A percentile compares a stretch with the other conserved stretches of the same genome.
phyloP scores from a whole-genome alignment of 1,140 invertebrate species.

The Planococcus citri region DNA sequence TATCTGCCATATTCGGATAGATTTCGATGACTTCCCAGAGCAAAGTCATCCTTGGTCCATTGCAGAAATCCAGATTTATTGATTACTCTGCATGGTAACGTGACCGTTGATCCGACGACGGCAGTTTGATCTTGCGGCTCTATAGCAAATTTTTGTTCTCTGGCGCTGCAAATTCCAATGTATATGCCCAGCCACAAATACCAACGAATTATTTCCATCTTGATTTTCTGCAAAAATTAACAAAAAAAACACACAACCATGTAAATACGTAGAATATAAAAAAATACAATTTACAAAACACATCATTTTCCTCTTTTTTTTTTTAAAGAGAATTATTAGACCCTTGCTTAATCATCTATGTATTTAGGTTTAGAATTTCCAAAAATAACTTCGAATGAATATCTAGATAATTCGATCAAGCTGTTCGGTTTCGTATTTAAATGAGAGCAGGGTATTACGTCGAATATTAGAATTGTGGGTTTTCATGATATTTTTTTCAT shows the following conservation, averaged over 20 bases:
- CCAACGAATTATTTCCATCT: conserved; percentile 6
- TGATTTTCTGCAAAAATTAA: neutral
- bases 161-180: conserved; percentile 28
- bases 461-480: too few species aligned
- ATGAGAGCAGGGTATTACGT: too few species aligned
- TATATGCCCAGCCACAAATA: conserved; percentile 13
- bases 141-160: conserved; percentile 58
- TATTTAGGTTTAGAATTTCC: too few species aligned
- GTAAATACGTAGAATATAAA: too few species aligned
- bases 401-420: too few species aligned
- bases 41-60: conserved; percentile 92
- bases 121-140: conserved; percentile 78
- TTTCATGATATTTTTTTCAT: too few species aligned
- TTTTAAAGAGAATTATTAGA: too few species aligned
- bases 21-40: conserved; percentile 73
- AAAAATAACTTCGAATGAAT: too few species aligned
- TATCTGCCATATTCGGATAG: conserved; percentile 57
- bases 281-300: too few species aligned
- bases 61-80: conserved; percentile 73
- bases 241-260: neutral
- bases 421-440: too few species aligned
- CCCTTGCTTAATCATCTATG: too few species aligned
- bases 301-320: too few species aligned
- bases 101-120: conserved; percentile 66
- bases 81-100: conserved; percentile 70